Percentiles rank a stretch among this genome's conserved stretches.
phyloP scores from a whole-genome alignment of 2,113 vertebrate species.

The Siniperca chuatsi region DNA sequence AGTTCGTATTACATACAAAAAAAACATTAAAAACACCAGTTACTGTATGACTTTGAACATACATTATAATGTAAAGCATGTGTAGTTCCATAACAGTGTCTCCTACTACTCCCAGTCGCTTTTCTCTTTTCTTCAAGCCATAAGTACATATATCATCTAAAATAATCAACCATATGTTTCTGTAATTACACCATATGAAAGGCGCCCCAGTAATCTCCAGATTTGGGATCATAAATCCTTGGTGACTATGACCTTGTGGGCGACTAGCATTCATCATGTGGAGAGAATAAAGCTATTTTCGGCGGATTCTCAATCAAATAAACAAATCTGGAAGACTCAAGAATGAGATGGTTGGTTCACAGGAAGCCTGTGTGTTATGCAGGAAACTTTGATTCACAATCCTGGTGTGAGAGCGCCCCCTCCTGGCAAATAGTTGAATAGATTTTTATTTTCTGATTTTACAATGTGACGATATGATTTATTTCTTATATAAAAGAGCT shows the following conservation, averaged over 20 bases:
- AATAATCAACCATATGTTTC: slow-evolving; percentile 67
- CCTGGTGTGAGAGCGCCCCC: slow-evolving; percentile 55
- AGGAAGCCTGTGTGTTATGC: neutral
- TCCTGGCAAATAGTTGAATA: slow-evolving; percentile 34
- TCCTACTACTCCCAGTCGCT: slow-evolving; percentile 14
- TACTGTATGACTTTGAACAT: neutral
- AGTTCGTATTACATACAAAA: neutral
- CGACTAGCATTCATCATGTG: slow-evolving; percentile 34
- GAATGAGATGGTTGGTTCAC: slow-evolving; percentile 35
- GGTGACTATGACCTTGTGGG: slow-evolving; percentile 25
- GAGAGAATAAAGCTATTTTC: slow-evolving; percentile 56
- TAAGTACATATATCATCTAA: slow-evolving; percentile 47
- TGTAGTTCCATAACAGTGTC: slow-evolving; percentile 1
- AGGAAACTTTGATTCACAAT: neutral
- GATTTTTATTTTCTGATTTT: neutral
- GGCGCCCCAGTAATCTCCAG: slow-evolving; percentile 45
- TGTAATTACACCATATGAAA: slow-evolving; percentile 50
- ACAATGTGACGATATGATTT: neutral
- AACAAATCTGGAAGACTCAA: slow-evolving; percentile 54
- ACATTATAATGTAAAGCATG: slow-evolving; percentile 11
- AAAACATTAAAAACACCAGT: slow-evolving; percentile 13
- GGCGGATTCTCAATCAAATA: slow-evolving; percentile 54
- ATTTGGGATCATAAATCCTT: slow-evolving; percentile 53
- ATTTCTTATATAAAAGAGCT: neutral
- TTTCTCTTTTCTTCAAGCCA: slow-evolving; percentile 23